These are phyloP conservation scores for Macroramphosus scolopax DNA, from an alignment of 2,797 vertebrate genomes.

Conservation along the genomic window DNA sequence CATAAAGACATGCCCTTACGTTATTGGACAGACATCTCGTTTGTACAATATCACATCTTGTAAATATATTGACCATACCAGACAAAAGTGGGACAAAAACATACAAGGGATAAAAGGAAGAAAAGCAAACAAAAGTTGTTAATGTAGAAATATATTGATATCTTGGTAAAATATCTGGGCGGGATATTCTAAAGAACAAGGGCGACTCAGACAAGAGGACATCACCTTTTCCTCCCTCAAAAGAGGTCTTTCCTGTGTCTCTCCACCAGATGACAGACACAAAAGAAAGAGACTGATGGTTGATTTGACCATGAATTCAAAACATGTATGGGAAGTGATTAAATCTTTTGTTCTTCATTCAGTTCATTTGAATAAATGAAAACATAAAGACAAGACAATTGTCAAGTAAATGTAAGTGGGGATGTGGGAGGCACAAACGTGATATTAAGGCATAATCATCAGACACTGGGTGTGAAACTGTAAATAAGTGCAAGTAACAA, in stretches of 20 bases:
- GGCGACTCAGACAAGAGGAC: constrained; percentile 32
- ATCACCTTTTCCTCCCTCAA: constrained; percentile 16
- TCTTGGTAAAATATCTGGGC: constrained; percentile 37
- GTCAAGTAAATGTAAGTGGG: constrained; percentile 30
- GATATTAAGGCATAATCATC: constrained; percentile 74
- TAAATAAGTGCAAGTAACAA: constrained; percentile 55
- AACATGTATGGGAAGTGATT: constrained; percentile 22
- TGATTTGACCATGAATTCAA: constrained; percentile 4
- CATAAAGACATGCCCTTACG: constrained; percentile 71
- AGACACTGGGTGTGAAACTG: constrained; percentile 37
- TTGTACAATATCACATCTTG: constrained; percentile 59
- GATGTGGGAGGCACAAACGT: constrained; percentile 71
- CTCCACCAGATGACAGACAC: constrained; percentile 66
- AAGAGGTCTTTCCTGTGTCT: constrained; percentile 35
- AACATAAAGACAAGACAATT: constrained; percentile 13
- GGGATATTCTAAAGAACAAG: constrained; percentile 33
- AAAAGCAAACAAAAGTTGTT: constrained; percentile 54
- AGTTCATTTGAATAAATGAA: constrained; percentile 24
- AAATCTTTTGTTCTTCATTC: constrained; percentile 8
- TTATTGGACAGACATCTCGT: constrained; percentile 60
- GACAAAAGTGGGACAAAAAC: constrained; percentile 27
- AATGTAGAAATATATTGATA: constrained; percentile 48
- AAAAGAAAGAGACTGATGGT: neutral
- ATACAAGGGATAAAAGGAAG: constrained; percentile 18
- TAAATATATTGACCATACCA: constrained; percentile 46